Percentiles rank a stretch among this genome's conserved stretches.
These are phyloP conservation scores for Pelodiscus sinensis DNA, from an alignment of 2,113 vertebrate genomes.

Conservation along the genomic window DNA sequence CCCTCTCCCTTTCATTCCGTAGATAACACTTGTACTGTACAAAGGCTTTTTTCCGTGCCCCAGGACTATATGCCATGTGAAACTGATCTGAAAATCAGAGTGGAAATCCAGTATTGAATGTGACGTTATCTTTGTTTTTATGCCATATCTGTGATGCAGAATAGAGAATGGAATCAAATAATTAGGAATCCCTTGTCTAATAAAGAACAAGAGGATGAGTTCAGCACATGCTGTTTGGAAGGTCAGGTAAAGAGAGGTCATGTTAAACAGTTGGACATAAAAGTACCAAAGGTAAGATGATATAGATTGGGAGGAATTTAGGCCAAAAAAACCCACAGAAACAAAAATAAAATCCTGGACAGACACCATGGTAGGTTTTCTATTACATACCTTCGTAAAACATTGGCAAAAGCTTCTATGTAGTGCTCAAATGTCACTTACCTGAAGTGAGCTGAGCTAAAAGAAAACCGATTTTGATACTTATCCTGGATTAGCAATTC, in stretches of 20 bases:
- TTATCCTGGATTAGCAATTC: background rate
- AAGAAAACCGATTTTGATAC: background rate
- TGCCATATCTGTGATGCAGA: background rate
- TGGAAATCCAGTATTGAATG: background rate
- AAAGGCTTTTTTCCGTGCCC: background rate
- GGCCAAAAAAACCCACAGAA: background rate
- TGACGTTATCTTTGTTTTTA: background rate
- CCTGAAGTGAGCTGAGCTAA: conserved; percentile 13
- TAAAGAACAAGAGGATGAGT: background rate
- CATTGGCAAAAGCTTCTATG: background rate
- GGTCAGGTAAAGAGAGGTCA: background rate
- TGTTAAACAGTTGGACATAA: background rate
- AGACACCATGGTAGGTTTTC: background rate
- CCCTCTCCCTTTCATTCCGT: too few species aligned
- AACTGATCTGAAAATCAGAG: accelerated
- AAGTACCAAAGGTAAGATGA: background rate
- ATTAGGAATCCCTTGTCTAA: background rate
- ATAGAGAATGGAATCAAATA: background rate
- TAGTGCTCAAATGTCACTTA: background rate
- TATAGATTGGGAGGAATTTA: background rate
- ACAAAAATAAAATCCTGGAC: background rate
- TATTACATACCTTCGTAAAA: background rate
- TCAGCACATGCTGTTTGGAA: background rate
- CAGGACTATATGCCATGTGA: background rate
- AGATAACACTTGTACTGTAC: too few species aligned